phyloP scores from a whole-genome alignment of 2,888 invertebrate species.

The Escarpia spicata region DNA sequence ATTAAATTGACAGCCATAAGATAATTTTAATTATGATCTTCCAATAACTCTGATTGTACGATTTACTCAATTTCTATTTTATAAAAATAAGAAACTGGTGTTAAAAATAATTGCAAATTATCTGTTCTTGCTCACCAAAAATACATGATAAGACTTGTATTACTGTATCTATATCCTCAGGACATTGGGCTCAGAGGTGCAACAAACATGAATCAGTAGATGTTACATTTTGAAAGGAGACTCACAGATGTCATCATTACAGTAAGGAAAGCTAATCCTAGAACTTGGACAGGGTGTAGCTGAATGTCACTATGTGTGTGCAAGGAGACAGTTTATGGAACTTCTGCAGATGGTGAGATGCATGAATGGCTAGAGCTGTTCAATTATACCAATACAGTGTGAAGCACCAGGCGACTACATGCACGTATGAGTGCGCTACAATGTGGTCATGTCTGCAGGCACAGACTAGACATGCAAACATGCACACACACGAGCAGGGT shows the following conservation, averaged over 20 bases:
- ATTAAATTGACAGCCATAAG: not conserved
- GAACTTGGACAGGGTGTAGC: not conserved
- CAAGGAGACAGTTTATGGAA: not conserved
- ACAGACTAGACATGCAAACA: not conserved
- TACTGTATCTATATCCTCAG: no score
- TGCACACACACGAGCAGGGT: not conserved
- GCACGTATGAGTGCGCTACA: not conserved
- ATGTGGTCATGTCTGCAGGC: not conserved
- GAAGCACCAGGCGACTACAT: not conserved
- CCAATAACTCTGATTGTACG: not conserved
- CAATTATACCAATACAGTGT: not conserved
- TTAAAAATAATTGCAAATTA: no score
- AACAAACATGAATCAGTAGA: no score
- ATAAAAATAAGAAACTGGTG: not conserved
- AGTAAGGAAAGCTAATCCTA: not conserved
- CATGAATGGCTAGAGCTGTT: not conserved
- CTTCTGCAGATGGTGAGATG: not conserved
- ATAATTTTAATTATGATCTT: not conserved
- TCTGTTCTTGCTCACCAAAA: no score
- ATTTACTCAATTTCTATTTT: not conserved
- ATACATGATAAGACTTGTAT: no score
- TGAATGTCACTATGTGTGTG: no score
- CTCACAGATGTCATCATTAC: no score
- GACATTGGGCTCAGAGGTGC: no score
- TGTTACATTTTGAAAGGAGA: no score